These are phyloP conservation scores for Pseudorhiza aurosa DNA, from an alignment of 30 jellyfish, hydroid and myxozoan species.

Conservation along the genomic window DNA sequence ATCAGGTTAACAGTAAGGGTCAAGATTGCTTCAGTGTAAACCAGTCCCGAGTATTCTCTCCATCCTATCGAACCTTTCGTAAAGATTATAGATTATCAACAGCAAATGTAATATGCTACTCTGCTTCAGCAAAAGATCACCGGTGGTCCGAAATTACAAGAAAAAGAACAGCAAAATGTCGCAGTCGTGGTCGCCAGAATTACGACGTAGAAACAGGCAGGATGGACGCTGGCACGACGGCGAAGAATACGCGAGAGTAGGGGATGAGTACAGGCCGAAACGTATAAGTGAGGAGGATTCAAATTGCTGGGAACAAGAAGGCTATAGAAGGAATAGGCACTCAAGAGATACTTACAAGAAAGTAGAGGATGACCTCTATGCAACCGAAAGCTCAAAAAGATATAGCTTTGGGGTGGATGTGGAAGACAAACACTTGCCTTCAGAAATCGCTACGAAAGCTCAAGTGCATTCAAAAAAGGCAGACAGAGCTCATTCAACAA, in stretches of 20 bases:
- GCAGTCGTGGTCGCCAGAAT: conserved; percentile 50
- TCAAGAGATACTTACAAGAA: not conserved
- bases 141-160: conserved; percentile 23
- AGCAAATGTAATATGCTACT: conserved; percentile 10
- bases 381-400: not conserved
- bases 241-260: conserved; percentile 53
- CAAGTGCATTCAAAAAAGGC: conserved; percentile 21
- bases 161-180: not conserved
- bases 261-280: conserved; percentile 46
- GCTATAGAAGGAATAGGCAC: conserved; percentile 20
- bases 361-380: not conserved
- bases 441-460: conserved; percentile 13
- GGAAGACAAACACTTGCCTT: conserved; percentile 6
- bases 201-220: conserved; percentile 9
- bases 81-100: not conserved
- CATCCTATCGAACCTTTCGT: too few relatives aligned
- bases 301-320: not conserved
- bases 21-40: too few relatives aligned
- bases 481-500: conserved; percentile 1
- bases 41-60: too few relatives aligned
- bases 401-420: conserved; percentile 23
- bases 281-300: not conserved
- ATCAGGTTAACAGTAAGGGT: too few relatives aligned
- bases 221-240: conserved; percentile 48
- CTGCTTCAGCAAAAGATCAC: conserved; percentile 67